Evolutionary conservation across 2,888 invertebrate species (phyloP).

Genomic region (Reticulitermes lucifugus): DNA sequence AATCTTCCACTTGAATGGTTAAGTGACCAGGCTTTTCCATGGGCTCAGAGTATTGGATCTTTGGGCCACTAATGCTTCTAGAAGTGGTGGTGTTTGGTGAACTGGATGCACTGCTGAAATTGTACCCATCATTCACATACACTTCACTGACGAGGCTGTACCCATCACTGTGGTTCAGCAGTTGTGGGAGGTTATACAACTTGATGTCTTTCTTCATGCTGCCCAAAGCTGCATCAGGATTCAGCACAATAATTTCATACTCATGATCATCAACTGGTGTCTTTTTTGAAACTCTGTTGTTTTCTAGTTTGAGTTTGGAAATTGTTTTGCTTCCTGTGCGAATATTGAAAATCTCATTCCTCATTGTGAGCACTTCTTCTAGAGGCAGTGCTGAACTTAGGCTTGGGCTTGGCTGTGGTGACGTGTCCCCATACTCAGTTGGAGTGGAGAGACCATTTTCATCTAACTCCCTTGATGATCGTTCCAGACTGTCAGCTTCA

Average conservation of each 20-base stretch:
- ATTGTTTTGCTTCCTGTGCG: conserved; percentile 70
- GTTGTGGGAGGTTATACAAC: conserved; percentile 52
- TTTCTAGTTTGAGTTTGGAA: conserved; percentile 58
- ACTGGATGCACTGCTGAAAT: conserved; percentile 59
- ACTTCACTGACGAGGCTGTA: conserved; percentile 83
- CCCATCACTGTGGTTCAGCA: conserved; percentile 58
- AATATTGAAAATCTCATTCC: conserved; percentile 78
- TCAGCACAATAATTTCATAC: conserved; percentile 63
- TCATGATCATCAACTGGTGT: conserved; percentile 61
- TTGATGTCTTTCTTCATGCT: conserved; percentile 52
- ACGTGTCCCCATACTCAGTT: conserved; percentile 73
- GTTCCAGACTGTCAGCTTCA: conserved; percentile 80
- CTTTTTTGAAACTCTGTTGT: conserved; percentile 39
- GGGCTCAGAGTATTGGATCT: conserved; percentile 68
- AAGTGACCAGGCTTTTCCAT: conserved; percentile 80
- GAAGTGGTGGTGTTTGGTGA: conserved; percentile 61
- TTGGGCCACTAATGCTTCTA: conserved; percentile 65
- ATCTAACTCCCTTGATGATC: conserved; percentile 62
- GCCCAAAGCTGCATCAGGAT: conserved; percentile 58
- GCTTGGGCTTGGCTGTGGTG: conserved; percentile 80
- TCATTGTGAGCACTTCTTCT: conserved; percentile 84
- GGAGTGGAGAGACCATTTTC: conserved; percentile 70
- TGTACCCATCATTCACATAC: conserved; percentile 80
- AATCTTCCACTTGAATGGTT: conserved; percentile 83
- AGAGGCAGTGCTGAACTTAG: conserved; percentile 79